phyloP scores from a whole-genome alignment of 2,888 invertebrate genomes.

The Oscheius sp. region DNA sequence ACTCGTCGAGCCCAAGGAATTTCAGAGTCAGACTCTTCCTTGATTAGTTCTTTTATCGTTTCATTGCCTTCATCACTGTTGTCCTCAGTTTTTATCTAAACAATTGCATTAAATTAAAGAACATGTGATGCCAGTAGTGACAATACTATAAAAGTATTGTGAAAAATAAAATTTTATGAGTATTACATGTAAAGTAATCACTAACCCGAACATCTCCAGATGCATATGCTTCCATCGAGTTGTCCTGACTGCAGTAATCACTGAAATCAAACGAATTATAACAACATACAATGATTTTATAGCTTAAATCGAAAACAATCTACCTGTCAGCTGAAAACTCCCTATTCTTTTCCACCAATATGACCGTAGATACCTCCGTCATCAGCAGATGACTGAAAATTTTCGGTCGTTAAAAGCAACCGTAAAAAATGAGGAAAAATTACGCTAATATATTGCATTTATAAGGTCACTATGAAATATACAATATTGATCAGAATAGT shows the following conservation, averaged over 20 bases:
- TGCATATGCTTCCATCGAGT: slow-evolving; percentile 22
- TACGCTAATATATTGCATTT: too few relatives aligned
- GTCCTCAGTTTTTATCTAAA: slow-evolving; percentile 25
- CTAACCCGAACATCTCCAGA: background rate
- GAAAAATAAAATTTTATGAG: background rate
- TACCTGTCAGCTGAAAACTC: slow-evolving; percentile 30
- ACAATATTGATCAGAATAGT: too few relatives aligned
- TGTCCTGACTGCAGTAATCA: slow-evolving; percentile 30
- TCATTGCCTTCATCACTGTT: slow-evolving; percentile 26
- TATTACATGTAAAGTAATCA: too few relatives aligned
- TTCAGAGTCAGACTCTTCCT: slow-evolving; percentile 35
- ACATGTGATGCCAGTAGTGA: background rate
- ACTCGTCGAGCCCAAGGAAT: slow-evolving; percentile 39
- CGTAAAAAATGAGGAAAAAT: too few relatives aligned
- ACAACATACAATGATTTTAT: background rate
- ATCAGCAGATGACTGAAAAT: slow-evolving; percentile 26
- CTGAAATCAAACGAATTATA: slow-evolving; percentile 1
- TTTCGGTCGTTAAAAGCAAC: too few relatives aligned
- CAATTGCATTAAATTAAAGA: too few relatives aligned
- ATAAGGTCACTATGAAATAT: too few relatives aligned
- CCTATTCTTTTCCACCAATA: slow-evolving; percentile 25
- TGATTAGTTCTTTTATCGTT: slow-evolving; percentile 17
- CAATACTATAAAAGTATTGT: background rate
- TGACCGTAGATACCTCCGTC: slow-evolving; percentile 34
- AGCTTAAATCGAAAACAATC: background rate